These are phyloP conservation scores for Berghia stephanieae DNA, from an alignment of 1,140 invertebrate species.

Conservation along the genomic window DNA sequence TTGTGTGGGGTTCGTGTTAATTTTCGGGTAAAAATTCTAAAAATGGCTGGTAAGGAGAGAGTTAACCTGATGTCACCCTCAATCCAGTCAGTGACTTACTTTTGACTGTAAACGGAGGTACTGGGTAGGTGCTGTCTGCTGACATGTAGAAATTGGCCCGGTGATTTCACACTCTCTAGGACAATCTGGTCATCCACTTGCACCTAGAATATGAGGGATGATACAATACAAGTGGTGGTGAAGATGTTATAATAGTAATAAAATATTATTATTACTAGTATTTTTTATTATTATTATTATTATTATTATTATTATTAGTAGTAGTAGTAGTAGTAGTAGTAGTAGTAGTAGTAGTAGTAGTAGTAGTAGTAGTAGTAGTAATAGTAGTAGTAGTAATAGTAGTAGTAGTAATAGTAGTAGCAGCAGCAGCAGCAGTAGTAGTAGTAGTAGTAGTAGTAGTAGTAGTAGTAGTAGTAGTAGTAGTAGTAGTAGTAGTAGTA, in stretches of 20 bases:
- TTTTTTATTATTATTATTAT: too few species aligned
- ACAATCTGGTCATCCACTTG: conserved; percentile 66
- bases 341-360: neutral
- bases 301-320: too few species aligned
- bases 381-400: conserved; percentile 1
- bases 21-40: too few species aligned
- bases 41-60: too few species aligned
- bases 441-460: neutral
- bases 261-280: too few species aligned
- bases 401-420: conserved; percentile 5
- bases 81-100: too few species aligned
- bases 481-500: conserved; percentile 8
- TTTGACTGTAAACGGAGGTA: conserved; percentile 49
- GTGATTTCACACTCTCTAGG: conserved; percentile 67
- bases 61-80: too few species aligned
- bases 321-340: conserved; percentile 7
- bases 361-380: conserved; percentile 4
- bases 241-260: too few species aligned
- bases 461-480: neutral
- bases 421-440: neutral
- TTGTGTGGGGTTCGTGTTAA: too few species aligned
- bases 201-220: conserved; percentile 49
- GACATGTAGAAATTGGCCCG: conserved; percentile 66
- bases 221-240: too few species aligned
- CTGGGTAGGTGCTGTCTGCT: conserved; percentile 50